Evolutionary conservation across 2,888 invertebrate genomes (phyloP).

Genomic region (Drosophila meridiana): DNA sequence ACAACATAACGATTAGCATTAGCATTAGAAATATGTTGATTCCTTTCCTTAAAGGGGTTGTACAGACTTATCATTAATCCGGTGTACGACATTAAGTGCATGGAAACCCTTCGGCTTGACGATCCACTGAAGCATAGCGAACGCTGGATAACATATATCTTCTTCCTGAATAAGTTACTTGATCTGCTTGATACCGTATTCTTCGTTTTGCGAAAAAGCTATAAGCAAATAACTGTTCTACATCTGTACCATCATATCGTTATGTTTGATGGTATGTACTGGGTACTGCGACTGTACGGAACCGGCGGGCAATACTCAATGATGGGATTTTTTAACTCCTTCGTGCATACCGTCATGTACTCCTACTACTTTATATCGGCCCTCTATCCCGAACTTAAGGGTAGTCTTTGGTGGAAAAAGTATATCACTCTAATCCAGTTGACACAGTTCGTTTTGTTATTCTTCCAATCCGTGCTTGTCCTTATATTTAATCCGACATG

Average conservation of each 20-base stretch:
- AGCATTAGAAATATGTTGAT: too few species aligned
- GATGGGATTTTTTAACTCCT: conserved; percentile 85
- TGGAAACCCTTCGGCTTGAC: conserved; percentile 17
- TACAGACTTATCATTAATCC: not conserved
- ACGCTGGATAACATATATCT: conserved; percentile 50
- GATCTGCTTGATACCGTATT: conserved; percentile 93
- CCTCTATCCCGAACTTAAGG: conserved; percentile 84
- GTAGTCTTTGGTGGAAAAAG: conserved; percentile 86
- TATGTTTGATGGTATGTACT: conserved; percentile 89
- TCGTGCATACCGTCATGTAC: conserved; percentile 86
- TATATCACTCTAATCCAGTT: conserved; percentile 86
- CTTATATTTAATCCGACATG: conserved; percentile 85
- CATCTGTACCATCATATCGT: conserved; percentile 95
- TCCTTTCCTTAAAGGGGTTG: not conserved
- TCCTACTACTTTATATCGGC: conserved; percentile 85
- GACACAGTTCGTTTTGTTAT: conserved; percentile 88
- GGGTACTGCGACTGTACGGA: conserved; percentile 90
- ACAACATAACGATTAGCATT: not conserved
- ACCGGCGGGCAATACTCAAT: conserved; percentile 86
- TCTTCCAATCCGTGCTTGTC: conserved; percentile 86
- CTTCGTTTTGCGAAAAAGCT: conserved; percentile 94
- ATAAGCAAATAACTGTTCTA: conserved; percentile 93
- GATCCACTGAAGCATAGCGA: conserved; percentile 17
- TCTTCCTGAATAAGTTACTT: conserved; percentile 87
- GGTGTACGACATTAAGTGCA: conserved; percentile 22